These are phyloP conservation scores for Lasioglossum villosulum DNA, from an alignment of 2,888 invertebrate genomes.

Conservation along the genomic window DNA sequence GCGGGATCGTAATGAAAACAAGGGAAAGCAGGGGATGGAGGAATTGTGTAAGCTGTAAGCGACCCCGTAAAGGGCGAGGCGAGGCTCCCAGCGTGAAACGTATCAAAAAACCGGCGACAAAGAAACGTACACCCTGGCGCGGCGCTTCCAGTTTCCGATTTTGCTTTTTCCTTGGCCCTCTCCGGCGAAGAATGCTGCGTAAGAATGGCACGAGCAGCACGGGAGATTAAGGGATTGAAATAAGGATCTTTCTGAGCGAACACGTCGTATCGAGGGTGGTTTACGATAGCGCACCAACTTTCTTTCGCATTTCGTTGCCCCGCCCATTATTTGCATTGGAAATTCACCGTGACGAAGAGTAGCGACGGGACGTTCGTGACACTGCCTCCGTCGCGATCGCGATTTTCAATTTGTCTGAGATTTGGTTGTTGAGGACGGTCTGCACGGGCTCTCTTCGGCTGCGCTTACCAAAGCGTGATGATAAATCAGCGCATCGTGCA, in stretches of 20 bases:
- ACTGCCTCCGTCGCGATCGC: too few species aligned
- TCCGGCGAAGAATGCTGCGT: constrained; percentile 55
- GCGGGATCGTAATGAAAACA: constrained; percentile 40
- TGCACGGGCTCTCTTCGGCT: too few species aligned
- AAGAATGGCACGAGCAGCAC: constrained; percentile 39
- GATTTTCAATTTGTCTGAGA: too few species aligned
- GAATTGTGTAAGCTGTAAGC: constrained; percentile 65
- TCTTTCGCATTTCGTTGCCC: constrained; percentile 32
- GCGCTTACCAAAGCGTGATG: too few species aligned
- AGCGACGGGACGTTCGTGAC: constrained; percentile 41
- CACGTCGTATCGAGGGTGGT: constrained; percentile 31
- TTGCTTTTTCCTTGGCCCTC: constrained; percentile 20
- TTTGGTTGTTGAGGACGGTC: too few species aligned
- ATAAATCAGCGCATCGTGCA: too few species aligned
- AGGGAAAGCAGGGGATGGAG: constrained; percentile 8
- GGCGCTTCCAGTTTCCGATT: constrained; percentile 60
- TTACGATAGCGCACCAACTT: constrained; percentile 48
- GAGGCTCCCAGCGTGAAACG: constrained; percentile 25
- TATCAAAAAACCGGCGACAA: constrained; percentile 43
- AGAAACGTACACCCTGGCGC: constrained; percentile 58
- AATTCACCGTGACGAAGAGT: constrained; percentile 31
- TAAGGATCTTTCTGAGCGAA: constrained; percentile 47
- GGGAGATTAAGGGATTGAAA: constrained; percentile 61
- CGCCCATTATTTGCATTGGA: constrained; percentile 45
- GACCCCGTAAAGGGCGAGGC: constrained; percentile 35